Evolutionary conservation across 2,888 invertebrate genomes (phyloP).

Genomic region (Tiliacea aurago): DNA sequence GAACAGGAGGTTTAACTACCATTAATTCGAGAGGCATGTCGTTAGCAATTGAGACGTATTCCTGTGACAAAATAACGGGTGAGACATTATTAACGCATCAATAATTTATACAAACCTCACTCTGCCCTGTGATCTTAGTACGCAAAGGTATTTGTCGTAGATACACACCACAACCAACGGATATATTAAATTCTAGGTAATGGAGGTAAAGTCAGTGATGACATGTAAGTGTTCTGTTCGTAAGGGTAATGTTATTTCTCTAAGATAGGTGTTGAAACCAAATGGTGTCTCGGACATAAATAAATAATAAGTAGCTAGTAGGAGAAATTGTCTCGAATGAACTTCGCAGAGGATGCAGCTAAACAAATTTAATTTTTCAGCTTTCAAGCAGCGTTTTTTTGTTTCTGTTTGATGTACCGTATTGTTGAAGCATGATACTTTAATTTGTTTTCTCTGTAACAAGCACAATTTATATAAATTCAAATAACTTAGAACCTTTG

Average conservation of each 20-base stretch:
- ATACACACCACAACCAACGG: not conserved
- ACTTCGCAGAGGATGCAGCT: not conserved
- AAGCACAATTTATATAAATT: not conserved
- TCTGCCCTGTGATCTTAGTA: not conserved
- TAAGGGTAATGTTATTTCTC: not conserved
- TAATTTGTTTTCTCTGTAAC: not conserved
- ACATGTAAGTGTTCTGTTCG: not conserved
- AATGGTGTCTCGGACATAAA: not conserved
- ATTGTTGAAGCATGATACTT: not conserved
- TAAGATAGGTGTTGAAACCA: not conserved
- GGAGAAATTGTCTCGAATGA: not conserved
- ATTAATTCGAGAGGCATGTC: conserved; percentile 23
- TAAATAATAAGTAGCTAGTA: not conserved
- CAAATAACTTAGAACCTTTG: not conserved
- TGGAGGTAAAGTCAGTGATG: not conserved
- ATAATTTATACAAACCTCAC: conserved; percentile 22
- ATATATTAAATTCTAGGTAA: conserved; percentile 8
- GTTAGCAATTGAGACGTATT: conserved; percentile 33
- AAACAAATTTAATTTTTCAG: too few species aligned
- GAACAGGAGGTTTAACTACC: not conserved
- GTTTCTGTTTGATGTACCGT: not conserved
- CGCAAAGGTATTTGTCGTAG: not conserved
- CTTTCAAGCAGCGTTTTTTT: not conserved
- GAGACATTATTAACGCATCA: conserved; percentile 29
- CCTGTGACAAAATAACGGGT: conserved; percentile 6